Percentiles rank a stretch among this genome's conserved stretches.
These are phyloP conservation scores for Pecten maximus DNA, from an alignment of 2,888 invertebrate species.

Conservation along the genomic window DNA sequence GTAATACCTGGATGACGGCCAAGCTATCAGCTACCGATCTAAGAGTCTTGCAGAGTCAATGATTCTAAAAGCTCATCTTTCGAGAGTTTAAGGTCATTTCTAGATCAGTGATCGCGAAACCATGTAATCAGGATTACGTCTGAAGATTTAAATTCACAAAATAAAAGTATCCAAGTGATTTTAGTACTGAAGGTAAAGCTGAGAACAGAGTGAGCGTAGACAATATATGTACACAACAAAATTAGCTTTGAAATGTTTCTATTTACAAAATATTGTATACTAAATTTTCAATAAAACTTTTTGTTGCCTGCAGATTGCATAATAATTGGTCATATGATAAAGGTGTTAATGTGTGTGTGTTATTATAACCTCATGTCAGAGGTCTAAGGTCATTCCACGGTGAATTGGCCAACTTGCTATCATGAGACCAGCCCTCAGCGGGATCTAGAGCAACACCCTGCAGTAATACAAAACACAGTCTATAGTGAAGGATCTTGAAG, in stretches of 20 bases:
- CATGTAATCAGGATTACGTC: too few species aligned
- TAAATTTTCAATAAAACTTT: background rate
- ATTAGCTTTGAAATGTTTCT: background rate
- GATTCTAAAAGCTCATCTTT: too few species aligned
- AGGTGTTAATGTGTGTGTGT: constrained; percentile 7
- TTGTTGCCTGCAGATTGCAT: background rate
- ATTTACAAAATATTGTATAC: background rate
- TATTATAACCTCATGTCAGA: background rate
- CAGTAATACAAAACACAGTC: constrained; percentile 39
- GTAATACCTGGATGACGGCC: too few species aligned
- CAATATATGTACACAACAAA: background rate
- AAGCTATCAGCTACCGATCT: too few species aligned
- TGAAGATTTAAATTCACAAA: too few species aligned
- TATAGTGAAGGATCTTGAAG: background rate
- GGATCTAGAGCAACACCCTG: constrained; percentile 73
- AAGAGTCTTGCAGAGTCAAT: too few species aligned
- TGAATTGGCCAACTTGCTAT: constrained; percentile 12
- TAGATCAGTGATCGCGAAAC: too few species aligned
- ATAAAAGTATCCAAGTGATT: too few species aligned
- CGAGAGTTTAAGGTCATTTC: too few species aligned
- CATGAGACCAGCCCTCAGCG: constrained; percentile 48
- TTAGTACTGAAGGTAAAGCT: too few species aligned
- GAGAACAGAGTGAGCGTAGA: background rate
- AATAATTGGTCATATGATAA: constrained; percentile 21
- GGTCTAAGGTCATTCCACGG: constrained; percentile 22